Conservation (phyloP, 1,140 invertebrate species). For the Ridgeia piscesae region DNA sequence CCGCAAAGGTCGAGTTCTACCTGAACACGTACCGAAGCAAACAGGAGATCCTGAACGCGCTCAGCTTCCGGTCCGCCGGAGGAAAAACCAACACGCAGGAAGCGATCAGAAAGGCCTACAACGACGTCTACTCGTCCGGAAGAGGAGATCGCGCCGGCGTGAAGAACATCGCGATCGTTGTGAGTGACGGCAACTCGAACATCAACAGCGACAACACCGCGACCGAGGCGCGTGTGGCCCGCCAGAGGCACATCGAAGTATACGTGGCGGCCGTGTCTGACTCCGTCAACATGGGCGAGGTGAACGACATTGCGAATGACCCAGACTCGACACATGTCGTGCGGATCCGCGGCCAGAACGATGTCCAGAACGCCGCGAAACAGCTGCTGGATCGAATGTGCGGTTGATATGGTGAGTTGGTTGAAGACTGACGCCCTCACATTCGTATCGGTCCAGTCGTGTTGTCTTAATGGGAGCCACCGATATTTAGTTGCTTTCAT, state of each 20-base stretch:
- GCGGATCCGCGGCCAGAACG: not conserved
- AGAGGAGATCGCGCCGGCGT: conserved; percentile 14
- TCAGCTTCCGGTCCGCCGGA: not conserved
- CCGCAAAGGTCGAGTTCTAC: conserved; percentile 14
- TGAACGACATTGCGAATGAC: conserved; percentile 23
- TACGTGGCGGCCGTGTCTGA: conserved; percentile 20
- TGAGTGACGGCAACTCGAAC: conserved; percentile 29
- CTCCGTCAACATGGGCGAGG: conserved; percentile 12
- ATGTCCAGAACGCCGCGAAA: not conserved
- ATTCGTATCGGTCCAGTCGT: too few species aligned
- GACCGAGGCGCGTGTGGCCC: not conserved
- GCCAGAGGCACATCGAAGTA: not conserved
- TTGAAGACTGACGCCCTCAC: too few species aligned
- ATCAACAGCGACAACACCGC: not conserved
- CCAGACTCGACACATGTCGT: conserved; percentile 15
- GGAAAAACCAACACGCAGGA: conserved; percentile 25
- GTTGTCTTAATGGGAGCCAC: too few species aligned
- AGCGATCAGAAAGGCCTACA: not conserved
- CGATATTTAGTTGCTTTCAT: too few species aligned
- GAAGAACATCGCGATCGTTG: conserved; percentile 19
- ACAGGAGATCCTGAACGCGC: conserved; percentile 13
- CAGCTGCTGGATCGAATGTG: not conserved
- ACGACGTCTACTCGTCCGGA: conserved; percentile 3
- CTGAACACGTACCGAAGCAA: conserved; percentile 10
- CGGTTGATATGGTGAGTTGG: not conserved